Evolutionary conservation across 92 coral and sea anemone species (phyloP).

Genomic region (Actinostola sp.): DNA sequence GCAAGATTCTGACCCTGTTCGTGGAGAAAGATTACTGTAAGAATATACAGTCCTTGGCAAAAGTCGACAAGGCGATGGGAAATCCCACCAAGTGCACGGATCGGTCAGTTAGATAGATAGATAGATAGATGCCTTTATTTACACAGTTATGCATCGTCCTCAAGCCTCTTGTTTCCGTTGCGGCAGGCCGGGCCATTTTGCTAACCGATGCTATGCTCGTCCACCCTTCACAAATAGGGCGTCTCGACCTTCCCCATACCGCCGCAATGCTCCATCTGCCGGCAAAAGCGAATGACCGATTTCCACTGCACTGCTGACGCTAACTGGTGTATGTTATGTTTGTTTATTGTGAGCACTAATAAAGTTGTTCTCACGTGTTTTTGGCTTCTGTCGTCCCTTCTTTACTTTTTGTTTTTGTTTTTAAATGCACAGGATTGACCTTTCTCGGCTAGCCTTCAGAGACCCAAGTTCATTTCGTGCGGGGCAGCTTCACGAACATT

Average conservation of each 20-base stretch:
- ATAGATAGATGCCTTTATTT: too few species aligned
- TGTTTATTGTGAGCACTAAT: too few species aligned
- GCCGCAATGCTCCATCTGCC: background rate
- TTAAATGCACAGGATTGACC: background rate
- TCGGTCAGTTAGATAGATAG: too few species aligned
- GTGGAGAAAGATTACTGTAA: too few species aligned
- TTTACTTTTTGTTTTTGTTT: too few species aligned
- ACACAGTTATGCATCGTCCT: too few species aligned
- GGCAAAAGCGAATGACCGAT: background rate
- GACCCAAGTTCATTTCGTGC: constrained; percentile 11
- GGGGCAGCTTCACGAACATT: constrained; percentile 19
- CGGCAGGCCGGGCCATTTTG: background rate
- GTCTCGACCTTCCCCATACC: background rate
- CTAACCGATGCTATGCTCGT: constrained; percentile 9
- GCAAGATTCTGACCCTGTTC: too few species aligned
- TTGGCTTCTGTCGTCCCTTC: background rate
- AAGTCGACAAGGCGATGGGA: too few species aligned
- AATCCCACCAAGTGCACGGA: too few species aligned
- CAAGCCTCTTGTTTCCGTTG: constrained; percentile 16
- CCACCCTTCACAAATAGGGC: background rate
- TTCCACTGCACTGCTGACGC: background rate
- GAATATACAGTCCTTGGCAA: too few species aligned
- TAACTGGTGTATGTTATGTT: background rate
- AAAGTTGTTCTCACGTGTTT: too few species aligned
- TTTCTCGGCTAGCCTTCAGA: constrained; percentile 10